Evolutionary conservation across 2,888 invertebrate genomes (phyloP).

Genomic region (Stomorhina lunata): DNA sequence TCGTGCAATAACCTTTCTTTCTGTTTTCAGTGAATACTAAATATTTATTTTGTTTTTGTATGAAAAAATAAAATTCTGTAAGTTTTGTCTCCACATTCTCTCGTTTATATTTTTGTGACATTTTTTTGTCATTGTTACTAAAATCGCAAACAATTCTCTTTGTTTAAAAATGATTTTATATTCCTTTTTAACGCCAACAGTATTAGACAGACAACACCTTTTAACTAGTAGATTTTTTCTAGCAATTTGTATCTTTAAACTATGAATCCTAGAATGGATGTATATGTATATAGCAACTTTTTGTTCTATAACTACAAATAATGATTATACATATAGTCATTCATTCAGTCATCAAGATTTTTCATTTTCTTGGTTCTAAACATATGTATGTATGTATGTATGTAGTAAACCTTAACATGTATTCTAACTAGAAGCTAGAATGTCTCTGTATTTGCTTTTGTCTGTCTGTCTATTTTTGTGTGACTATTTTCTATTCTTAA

Average conservation of each 20-base stretch:
- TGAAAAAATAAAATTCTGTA: neutral
- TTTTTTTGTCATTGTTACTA: constrained; percentile 24
- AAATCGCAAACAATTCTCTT: constrained; percentile 40
- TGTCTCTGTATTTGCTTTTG: too few relatives aligned
- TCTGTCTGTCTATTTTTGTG: neutral
- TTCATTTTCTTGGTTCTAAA: neutral
- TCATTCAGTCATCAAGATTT: constrained; percentile 49
- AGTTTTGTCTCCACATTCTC: neutral
- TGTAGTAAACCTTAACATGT: too few relatives aligned
- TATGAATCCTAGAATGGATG: neutral
- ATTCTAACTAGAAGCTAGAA: too few relatives aligned
- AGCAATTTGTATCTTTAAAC: neutral
- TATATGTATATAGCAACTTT: neutral
- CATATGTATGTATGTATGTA: neutral
- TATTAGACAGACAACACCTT: constrained; percentile 49
- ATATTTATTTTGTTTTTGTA: neutral
- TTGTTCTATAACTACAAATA: constrained; percentile 42
- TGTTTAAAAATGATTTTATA: constrained; percentile 36
- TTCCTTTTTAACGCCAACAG: constrained; percentile 27
- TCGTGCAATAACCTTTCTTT: constrained; percentile 55
- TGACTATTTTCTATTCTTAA: neutral
- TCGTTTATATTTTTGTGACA: constrained; percentile 5
- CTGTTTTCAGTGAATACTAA: neutral
- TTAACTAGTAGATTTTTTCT: constrained; percentile 4
- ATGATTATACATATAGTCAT: constrained; percentile 55